A percentile compares a stretch with the other conserved stretches of the same genome.
These are phyloP conservation scores for Melanotaenia trifasciata DNA, from an alignment of 2,797 vertebrate species.

Conservation along the genomic window DNA sequence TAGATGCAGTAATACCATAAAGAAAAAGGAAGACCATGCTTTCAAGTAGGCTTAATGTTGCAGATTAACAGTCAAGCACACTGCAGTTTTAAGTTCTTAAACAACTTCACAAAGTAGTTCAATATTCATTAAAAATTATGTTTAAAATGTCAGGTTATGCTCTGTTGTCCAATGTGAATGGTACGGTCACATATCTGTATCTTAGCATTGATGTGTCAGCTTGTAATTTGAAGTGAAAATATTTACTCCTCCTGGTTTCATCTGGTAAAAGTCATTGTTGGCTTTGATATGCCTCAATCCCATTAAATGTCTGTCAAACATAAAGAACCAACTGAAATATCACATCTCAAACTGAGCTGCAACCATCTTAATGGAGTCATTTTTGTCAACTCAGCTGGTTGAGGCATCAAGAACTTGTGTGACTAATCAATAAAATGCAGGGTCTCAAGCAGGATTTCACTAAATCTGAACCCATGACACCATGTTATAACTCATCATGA, in stretches of 20 bases:
- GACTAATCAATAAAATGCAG: neutral
- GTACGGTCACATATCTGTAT: neutral
- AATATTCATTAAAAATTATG: neutral
- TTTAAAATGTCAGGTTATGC: neutral
- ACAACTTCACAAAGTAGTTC: neutral
- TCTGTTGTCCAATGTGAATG: neutral
- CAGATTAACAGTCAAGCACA: neutral
- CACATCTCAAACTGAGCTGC: neutral
- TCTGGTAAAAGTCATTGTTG: conserved; percentile 18
- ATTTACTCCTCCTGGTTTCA: neutral
- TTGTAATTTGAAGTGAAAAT: neutral
- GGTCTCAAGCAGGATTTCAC: neutral
- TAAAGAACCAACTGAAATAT: neutral
- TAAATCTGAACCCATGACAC: neutral
- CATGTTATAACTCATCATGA: too few relatives aligned
- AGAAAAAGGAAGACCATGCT: neutral
- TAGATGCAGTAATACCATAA: neutral
- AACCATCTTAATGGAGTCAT: conserved; percentile 1
- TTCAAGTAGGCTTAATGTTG: neutral
- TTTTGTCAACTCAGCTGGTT: conserved; percentile 7
- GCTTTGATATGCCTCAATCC: conserved; percentile 6
- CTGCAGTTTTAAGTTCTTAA: neutral
- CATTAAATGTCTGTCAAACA: neutral
- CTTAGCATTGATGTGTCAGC: neutral
- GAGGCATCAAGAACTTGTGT: neutral